phyloP scores from a whole-genome alignment of 2,113 vertebrate genomes.

The Eulacestoma nigropectus region DNA sequence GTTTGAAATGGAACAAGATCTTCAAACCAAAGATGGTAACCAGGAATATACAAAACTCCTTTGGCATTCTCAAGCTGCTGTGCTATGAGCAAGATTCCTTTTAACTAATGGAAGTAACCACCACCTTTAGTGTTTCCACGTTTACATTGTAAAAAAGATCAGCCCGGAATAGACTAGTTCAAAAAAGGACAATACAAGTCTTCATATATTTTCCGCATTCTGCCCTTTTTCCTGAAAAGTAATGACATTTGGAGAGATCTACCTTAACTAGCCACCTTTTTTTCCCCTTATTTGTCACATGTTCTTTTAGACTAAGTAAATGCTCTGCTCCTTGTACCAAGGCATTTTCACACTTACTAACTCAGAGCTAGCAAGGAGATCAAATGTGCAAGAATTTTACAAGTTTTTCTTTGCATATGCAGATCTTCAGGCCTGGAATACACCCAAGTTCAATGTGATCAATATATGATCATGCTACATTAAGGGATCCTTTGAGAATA shows the following conservation, averaged over 20 bases:
- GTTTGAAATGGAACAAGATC: not conserved
- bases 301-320: not conserved
- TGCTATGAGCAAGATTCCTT: not conserved
- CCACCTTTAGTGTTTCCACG: not conserved
- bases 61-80: not conserved
- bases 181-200: not conserved
- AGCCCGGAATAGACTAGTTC: not conserved
- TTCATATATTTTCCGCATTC: not conserved
- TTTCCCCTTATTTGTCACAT: fast-evolving
- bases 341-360: not conserved
- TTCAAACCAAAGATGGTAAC: not conserved
- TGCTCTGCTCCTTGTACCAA: not conserved
- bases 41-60: not conserved
- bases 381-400: not conserved
- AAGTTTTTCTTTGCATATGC: not conserved
- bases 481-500: not conserved
- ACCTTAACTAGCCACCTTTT: not conserved
- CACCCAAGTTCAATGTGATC: not conserved
- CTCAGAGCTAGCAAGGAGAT: not conserved
- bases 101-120: not conserved
- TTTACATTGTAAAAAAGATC: not conserved
- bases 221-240: not conserved
- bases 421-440: not conserved
- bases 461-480: not conserved
- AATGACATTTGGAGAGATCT: not conserved